These are phyloP conservation scores for Atherinosoma microstoma DNA, from an alignment of 2,797 vertebrate species.

Conservation along the genomic window DNA sequence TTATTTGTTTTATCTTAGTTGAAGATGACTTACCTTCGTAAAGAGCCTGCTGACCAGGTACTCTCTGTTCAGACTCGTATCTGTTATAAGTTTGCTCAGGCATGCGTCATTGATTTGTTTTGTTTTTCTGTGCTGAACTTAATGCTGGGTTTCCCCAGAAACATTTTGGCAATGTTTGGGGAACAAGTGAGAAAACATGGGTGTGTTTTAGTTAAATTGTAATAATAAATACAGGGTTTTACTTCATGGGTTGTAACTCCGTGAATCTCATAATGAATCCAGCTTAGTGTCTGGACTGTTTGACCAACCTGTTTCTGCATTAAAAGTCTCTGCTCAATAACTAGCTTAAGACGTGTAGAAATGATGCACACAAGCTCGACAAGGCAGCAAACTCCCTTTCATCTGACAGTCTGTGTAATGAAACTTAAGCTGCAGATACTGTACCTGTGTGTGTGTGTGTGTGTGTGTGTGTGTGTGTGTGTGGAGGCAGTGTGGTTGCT, in stretches of 20 bases:
- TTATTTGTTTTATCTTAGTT: slow-evolving; percentile 15
- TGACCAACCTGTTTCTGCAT: slow-evolving; percentile 54
- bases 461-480: too few species aligned
- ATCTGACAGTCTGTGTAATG: slow-evolving; percentile 35
- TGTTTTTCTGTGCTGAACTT: slow-evolving; percentile 31
- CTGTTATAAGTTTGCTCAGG: slow-evolving; percentile 22
- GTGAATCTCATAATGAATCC: background rate
- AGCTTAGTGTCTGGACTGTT: slow-evolving; percentile 8
- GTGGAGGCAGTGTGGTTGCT: slow-evolving; percentile 49
- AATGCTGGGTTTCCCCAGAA: slow-evolving; percentile 33
- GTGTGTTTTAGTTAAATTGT: background rate
- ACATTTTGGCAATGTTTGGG: background rate
- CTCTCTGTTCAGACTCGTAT: slow-evolving; percentile 37
- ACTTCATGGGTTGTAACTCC: background rate
- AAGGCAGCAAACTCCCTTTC: slow-evolving; percentile 32
- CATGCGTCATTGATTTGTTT: slow-evolving; percentile 24
- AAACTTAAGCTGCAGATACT: slow-evolving; percentile 31
- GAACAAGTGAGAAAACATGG: slow-evolving; percentile 8
- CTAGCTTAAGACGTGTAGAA: background rate
- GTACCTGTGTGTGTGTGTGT: too few species aligned
- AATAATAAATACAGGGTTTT: background rate
- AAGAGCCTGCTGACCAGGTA: slow-evolving; percentile 77
- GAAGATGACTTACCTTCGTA: slow-evolving; percentile 77
- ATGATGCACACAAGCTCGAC: slow-evolving; percentile 16
- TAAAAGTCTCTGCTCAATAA: slow-evolving; percentile 28